Evolutionary conservation across 2,888 invertebrate genomes (phyloP).

Genomic region (Campopleginae sp.): DNA sequence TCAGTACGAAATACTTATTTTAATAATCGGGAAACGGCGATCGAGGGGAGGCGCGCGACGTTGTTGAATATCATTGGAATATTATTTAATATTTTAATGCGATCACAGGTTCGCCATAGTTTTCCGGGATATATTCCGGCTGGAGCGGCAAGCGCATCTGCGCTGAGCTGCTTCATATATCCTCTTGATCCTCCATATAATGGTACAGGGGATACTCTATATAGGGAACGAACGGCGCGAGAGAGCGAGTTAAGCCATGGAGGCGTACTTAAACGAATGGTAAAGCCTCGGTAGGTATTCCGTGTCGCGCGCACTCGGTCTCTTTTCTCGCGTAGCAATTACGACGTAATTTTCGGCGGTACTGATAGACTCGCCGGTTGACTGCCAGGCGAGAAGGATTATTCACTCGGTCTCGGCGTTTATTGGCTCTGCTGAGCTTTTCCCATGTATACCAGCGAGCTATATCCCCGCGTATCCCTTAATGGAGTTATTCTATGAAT

Average conservation of each 20-base stretch:
- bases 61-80: neutral
- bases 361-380: slow-evolving; percentile 34
- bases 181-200: slow-evolving; percentile 49
- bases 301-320: neutral
- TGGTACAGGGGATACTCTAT: neutral
- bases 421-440: slow-evolving; percentile 29
- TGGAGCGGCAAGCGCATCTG: neutral
- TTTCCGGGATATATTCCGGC: slow-evolving; percentile 33
- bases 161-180: slow-evolving; percentile 17
- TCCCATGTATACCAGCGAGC: neutral
- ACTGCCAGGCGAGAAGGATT: slow-evolving; percentile 38
- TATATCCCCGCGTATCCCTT: neutral
- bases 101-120: neutral
- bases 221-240: too few species aligned
- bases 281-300: slow-evolving; percentile 38
- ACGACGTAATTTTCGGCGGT: slow-evolving; percentile 9
- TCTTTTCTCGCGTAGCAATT: neutral
- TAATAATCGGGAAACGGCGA: too few species aligned
- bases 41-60: neutral
- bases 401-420: slow-evolving; percentile 32
- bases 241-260: slow-evolving; percentile 40
- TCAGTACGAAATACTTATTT: too few species aligned
- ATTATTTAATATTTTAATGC: slow-evolving; percentile 4
- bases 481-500: slow-evolving; percentile 40
- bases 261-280: slow-evolving; percentile 54